phyloP scores from a whole-genome alignment of 2,888 invertebrate genomes.

The Entomobrya multifasciata region DNA sequence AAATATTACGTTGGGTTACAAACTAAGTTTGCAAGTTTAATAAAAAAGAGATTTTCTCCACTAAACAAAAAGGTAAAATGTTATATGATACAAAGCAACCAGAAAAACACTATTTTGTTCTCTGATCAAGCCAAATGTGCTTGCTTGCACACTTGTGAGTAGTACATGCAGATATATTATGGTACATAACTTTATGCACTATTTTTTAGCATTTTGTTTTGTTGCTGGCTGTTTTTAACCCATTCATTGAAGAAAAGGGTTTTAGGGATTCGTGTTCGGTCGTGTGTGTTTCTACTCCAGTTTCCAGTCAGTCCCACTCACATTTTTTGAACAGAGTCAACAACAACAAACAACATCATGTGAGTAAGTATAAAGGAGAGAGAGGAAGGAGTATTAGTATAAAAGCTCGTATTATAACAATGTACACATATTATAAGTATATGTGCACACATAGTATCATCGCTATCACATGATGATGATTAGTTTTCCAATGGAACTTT shows the following conservation, averaged over 20 bases:
- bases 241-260: not conserved
- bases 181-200: not conserved
- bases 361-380: not conserved
- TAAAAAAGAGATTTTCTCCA: too few species aligned
- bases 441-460: too few species aligned
- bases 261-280: not conserved
- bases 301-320: slow-evolving; percentile 1
- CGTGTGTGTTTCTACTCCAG: slow-evolving; percentile 18
- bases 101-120: too few species aligned
- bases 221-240: slow-evolving; percentile 20
- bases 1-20: too few species aligned
- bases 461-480: too few species aligned
- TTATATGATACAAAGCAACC: too few species aligned
- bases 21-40: too few species aligned
- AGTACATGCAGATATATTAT: not conserved
- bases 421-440: too few species aligned
- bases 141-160: not conserved
- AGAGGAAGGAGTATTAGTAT: not conserved
- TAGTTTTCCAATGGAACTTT: too few species aligned
- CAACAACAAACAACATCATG: slow-evolving; percentile 36
- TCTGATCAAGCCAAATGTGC: too few species aligned
- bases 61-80: too few species aligned
- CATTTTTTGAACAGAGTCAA: not conserved
- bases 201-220: not conserved
- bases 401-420: not conserved